Conservation (phyloP, 2,888 invertebrate species). For the Drosophila anceps region DNA sequence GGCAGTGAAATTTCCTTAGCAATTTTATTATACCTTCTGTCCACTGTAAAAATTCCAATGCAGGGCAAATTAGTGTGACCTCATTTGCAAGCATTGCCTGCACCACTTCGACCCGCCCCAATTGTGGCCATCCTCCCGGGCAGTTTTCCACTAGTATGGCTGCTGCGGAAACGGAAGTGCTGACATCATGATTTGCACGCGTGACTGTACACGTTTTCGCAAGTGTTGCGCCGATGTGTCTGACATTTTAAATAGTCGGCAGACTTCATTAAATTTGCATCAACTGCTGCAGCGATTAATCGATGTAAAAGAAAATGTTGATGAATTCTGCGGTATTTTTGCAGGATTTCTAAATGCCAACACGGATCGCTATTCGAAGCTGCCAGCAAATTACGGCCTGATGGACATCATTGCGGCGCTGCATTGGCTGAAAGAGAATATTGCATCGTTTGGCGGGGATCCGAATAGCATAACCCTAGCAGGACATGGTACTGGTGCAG, state of each 20-base stretch:
- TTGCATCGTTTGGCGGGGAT: slow-evolving; percentile 97
- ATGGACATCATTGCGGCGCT: slow-evolving; percentile 98
- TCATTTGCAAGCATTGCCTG: slow-evolving; percentile 44
- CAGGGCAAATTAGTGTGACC: slow-evolving; percentile 66
- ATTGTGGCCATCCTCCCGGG: background rate
- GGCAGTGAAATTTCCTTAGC: background rate
- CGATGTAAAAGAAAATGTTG: slow-evolving; percentile 53
- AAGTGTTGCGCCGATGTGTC: slow-evolving; percentile 60
- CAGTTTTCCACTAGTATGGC: slow-evolving; percentile 22
- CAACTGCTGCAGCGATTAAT: slow-evolving; percentile 50
- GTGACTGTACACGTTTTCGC: slow-evolving; percentile 70
- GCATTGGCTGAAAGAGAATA: slow-evolving; percentile 98
- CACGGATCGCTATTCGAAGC: slow-evolving; percentile 93
- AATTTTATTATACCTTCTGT: background rate
- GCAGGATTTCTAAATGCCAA: slow-evolving; percentile 95
- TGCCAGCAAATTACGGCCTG: slow-evolving; percentile 98
- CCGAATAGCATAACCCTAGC: slow-evolving; percentile 96
- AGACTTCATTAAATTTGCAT: slow-evolving; percentile 64
- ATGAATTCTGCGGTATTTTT: slow-evolving; percentile 67
- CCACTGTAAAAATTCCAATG: slow-evolving; percentile 57
- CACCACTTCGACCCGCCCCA: background rate
- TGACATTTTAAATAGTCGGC: slow-evolving; percentile 62
- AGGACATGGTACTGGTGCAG: slow-evolving; percentile 98
- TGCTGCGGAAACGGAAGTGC: slow-evolving; percentile 75
- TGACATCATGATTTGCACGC: slow-evolving; percentile 79